Conservation (phyloP, 2,797 vertebrate species). For the Notoglanidium macrostoma region DNA sequence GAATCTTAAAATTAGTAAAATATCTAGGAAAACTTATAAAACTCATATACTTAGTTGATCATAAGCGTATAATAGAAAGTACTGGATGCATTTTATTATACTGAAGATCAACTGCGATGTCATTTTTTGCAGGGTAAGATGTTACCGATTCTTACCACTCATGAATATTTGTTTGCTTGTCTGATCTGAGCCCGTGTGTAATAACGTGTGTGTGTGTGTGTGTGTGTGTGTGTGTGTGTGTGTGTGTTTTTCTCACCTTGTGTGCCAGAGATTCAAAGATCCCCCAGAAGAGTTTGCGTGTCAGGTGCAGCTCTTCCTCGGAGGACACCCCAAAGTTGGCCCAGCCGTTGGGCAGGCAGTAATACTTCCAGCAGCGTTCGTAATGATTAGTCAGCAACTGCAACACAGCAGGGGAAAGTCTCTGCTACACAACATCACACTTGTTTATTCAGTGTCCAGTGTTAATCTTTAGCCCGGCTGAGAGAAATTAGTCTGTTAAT, state of each 20-base stretch:
- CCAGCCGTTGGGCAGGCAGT: conserved; percentile 96
- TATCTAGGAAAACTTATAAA: no score
- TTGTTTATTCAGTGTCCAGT: not conserved
- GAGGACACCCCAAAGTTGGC: conserved; percentile 91
- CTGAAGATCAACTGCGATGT: no score
- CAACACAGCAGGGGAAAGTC: not conserved
- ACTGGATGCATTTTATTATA: no score
- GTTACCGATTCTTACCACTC: no score
- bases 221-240: no score
- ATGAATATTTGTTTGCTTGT: no score
- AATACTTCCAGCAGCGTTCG: conserved; percentile 96
- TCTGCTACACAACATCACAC: not conserved
- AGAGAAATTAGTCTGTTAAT: not conserved
- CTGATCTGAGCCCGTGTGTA: not conserved
- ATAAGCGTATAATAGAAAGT: no score
- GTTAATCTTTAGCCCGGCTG: not conserved
- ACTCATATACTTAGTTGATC: no score
- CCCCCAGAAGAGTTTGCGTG: conserved; percentile 95
- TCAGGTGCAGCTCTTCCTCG: conserved; percentile 93
- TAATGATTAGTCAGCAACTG: conserved; percentile 96
- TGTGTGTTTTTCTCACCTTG: conserved; percentile 74
- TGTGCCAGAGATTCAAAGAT: conserved; percentile 94
- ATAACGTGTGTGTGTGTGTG: no score
- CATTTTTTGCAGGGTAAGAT: no score
- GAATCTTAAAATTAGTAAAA: no score